Evolutionary conservation across 1,140 invertebrate genomes (phyloP).

Genomic region (Ridgeia piscesae): DNA sequence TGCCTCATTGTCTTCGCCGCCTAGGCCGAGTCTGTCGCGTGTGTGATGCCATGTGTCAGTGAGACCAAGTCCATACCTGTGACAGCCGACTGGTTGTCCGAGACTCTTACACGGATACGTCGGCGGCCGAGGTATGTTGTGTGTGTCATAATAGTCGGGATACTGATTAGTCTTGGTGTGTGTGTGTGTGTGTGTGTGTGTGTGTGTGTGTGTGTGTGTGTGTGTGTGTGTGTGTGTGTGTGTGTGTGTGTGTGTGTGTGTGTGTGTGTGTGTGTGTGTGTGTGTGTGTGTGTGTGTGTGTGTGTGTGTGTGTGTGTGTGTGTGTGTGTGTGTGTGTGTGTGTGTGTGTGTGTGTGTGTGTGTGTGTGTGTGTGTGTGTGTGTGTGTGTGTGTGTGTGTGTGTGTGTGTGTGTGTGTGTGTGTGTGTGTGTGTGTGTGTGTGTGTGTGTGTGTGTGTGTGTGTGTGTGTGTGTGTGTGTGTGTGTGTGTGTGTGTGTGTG

Average conservation of each 20-base stretch:
- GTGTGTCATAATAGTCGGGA: not conserved
- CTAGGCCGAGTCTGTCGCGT: too few species aligned
- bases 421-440: slow-evolving; percentile 16
- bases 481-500: slow-evolving; percentile 18
- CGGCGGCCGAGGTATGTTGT: not conserved
- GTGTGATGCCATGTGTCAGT: too few species aligned
- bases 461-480: slow-evolving; percentile 25
- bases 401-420: not conserved
- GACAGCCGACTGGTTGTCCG: not conserved
- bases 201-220: not conserved
- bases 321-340: not conserved
- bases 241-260: too few species aligned
- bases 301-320: not conserved
- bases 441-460: slow-evolving; percentile 28
- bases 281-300: not conserved
- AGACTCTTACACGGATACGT: not conserved
- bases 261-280: not conserved
- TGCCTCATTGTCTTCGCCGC: too few species aligned
- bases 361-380: not conserved
- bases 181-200: not conserved
- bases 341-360: not conserved
- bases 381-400: not conserved
- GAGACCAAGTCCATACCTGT: too few species aligned
- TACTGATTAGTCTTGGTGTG: not conserved
- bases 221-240: not conserved